Percentiles rank a stretch among this genome's conserved stretches.
Evolutionary conservation across 2,797 vertebrate species (phyloP).

Genomic region (Semaprochilodus insignis): DNA sequence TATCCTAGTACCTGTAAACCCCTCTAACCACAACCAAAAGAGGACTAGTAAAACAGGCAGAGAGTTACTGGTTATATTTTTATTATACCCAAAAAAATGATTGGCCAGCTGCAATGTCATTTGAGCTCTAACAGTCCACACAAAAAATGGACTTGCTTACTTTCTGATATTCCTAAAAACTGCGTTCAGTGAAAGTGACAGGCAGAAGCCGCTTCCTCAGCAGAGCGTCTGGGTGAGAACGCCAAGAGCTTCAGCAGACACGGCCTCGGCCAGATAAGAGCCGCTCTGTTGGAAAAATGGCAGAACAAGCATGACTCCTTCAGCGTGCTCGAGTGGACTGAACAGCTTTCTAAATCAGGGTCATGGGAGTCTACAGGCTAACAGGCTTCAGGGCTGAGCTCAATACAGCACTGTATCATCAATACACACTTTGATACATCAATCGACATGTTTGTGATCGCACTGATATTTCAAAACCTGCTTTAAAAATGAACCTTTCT

Average conservation of each 20-base stretch:
- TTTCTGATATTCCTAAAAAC: not conserved
- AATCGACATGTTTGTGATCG: no score
- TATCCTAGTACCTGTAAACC: no score
- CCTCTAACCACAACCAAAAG: no score
- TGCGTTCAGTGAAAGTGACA: not conserved
- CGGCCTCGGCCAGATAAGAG: conserved; percentile 20
- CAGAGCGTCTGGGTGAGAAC: conserved; percentile 6
- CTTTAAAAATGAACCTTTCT: no score
- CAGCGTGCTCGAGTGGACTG: not conserved
- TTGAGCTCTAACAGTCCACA: not conserved
- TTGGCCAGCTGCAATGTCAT: no score
- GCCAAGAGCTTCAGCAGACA: not conserved
- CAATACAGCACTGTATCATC: not conserved
- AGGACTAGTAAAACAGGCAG: no score
- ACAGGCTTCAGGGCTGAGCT: not conserved
- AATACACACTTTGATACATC: not conserved
- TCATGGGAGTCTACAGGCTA: not conserved
- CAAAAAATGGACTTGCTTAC: no score
- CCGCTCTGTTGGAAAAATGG: conserved; percentile 20
- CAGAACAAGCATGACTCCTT: conserved; percentile 4
- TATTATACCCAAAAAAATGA: no score
- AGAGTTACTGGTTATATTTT: no score
- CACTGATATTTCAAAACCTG: no score
- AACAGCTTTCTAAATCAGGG: conserved; percentile 9
- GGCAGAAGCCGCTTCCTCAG: not conserved